Evolutionary conservation across 1,140 invertebrate species (phyloP), one percentile per base, ranked within the genome.

Genomic region (Zaprionus nigranus): DNA sequence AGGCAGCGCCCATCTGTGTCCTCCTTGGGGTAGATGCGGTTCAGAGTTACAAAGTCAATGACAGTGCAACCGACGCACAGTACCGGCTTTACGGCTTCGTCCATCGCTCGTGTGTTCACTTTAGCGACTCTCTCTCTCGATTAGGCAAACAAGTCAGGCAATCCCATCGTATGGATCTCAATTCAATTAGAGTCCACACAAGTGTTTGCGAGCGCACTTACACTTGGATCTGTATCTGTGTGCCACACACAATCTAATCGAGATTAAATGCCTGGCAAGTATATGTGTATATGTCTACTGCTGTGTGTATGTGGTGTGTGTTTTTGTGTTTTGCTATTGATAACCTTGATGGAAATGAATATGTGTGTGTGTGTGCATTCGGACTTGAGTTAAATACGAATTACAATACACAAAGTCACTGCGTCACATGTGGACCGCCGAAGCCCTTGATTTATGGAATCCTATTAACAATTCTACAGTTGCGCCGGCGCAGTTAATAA

Each of bases 1-100:
- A 93, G 49, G 72, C 95, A 95, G 92, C 94, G 94, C 60, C 93
- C 91, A 85, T 94, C 94, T 2, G 94, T 93, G 81, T 95, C 94
- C 80, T 95, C 94, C 28, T 73, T 49, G 2, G 94, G 94, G 88
- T 92, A 95, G 53, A 88, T 82, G 26, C 91, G 73, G 17, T 93
- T 94, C 11, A 94, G 91, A 74, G 95, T 94, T 20, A 95, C 92
- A 75, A 95, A 93, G 62, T 95, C 94, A 11, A 95, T 78, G 58
- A 94, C 94, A 17, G 92, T 93, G 46, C 94, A 82, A 9, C 94
- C 94, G 15, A 95, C 91, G 64, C 92, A 93, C 5, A 93, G 70
- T 26, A 90, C 64, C 1, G 79, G 53, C 24, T 85, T 85, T 38
- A 17, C 22, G 20, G n/a, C n/a, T 6, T 61, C 51, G 54, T 22